Evolutionary conservation across 2,797 vertebrate species (phyloP), one percentile per base, ranked within the genome.

Genomic region (Ctenosaura bakeri): DNA sequence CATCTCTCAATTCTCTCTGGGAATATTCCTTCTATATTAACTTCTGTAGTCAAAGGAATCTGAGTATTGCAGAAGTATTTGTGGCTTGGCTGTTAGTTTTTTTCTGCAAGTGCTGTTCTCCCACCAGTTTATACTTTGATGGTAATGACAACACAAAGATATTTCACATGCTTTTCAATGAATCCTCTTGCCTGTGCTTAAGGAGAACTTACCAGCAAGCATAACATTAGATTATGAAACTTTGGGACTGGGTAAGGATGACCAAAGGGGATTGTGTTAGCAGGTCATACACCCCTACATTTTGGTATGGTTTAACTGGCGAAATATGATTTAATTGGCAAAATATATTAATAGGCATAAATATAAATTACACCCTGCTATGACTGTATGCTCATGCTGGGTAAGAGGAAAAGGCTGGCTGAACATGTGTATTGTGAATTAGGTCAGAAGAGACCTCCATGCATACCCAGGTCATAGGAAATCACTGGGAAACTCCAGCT

Each of bases 11-110:
- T 90, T 94, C 94, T 95, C 93, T 94, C 84, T 1, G 0, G 74
- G 90, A 26, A 91, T 87, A 69, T 42, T 83, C 92, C 94, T 24
- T 59, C 85, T 92, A 95, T 91, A 93, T 90, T 90, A 92, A 95
- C 89, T 89, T 88, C 18, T 29, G 94, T 92, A 90, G 88, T 94
- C 91, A 94, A 62, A 95, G 93, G 94, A 92, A 95, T 94, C 91
- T 92, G 87, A 87, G 84, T 89, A 54, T 89, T 94, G 71, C 88
- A 79, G 24, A 92, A 91, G 92, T 94, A 93, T 93, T 96, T 96
- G 94, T 95, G 96, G 94, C 93, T 96, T 95, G 94, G 95, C 95
- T 92, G 94, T 89, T 89, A 92, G 69, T 73, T 74, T 92, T 91
- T 92, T 1, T 95, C 88, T 94, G 92, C 92, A 91, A 95, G 69